A percentile compares a stretch with the other conserved stretches of the same genome.
phyloP scores from a whole-genome alignment of 2,888 invertebrate species.

The Eilema griseolum region DNA sequence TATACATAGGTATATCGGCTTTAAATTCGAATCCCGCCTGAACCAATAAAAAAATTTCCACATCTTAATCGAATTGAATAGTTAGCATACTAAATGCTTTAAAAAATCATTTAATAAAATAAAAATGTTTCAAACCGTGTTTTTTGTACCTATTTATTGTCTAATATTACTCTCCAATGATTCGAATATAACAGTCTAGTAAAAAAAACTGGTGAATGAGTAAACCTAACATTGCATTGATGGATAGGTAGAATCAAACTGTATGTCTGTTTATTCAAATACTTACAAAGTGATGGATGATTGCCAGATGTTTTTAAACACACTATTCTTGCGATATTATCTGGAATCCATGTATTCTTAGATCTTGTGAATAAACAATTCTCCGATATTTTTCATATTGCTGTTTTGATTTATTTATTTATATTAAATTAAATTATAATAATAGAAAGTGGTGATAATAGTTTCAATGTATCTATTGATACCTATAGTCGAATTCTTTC shows the following conservation, averaged over 20 bases:
- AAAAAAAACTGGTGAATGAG: constrained; percentile 8
- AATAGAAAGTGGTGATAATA: background rate
- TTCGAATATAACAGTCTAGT: constrained; percentile 1
- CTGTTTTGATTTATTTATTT: background rate
- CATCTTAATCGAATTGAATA: too few species aligned
- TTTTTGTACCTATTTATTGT: background rate
- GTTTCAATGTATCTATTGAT: too few species aligned
- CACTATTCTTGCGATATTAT: constrained; percentile 9
- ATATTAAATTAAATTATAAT: background rate
- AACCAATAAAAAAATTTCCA: too few species aligned
- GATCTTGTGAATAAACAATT: constrained; percentile 5
- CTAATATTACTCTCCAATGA: background rate
- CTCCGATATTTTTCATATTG: constrained; percentile 6
- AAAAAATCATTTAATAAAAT: too few species aligned
- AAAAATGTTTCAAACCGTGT: background rate
- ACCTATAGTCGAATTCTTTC: too few species aligned
- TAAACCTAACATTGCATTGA: constrained; percentile 12
- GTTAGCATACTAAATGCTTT: too few species aligned
- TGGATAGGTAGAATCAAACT: constrained; percentile 14
- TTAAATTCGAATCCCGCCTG: too few species aligned
- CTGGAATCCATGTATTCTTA: constrained; percentile 12
- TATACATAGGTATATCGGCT: too few species aligned
- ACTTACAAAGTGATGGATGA: constrained; percentile 33
- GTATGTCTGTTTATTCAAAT: constrained; percentile 27
- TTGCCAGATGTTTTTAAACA: constrained; percentile 25